Conservation (phyloP, 2,888 invertebrate species). For the Drosophila koepferae region DNA sequence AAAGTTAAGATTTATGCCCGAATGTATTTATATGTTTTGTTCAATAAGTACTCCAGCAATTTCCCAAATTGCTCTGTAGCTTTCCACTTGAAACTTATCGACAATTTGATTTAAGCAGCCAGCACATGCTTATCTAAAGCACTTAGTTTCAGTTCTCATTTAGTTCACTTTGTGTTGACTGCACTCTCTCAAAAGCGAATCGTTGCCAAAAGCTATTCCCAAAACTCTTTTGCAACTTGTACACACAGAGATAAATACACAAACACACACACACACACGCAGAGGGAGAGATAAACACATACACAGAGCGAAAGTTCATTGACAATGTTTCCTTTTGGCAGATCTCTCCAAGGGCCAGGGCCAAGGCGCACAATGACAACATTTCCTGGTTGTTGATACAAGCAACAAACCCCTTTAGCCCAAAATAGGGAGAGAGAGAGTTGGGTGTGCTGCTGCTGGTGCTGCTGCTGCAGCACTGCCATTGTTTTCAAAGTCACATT, state of each 20-base stretch:
- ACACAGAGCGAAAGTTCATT: constrained; percentile 64
- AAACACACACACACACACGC: neutral
- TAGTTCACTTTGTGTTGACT: constrained; percentile 6
- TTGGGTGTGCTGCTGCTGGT: neutral
- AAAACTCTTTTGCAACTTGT: constrained; percentile 31
- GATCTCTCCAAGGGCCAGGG: constrained; percentile 60
- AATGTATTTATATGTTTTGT: neutral
- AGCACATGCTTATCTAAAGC: constrained; percentile 4
- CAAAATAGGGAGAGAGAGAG: neutral
- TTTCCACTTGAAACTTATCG: neutral
- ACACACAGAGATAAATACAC: constrained; percentile 8
- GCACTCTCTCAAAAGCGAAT: constrained; percentile 11
- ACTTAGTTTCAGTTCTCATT: constrained; percentile 3
- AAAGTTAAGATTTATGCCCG: too few relatives aligned
- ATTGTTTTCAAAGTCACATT: constrained; percentile 79
- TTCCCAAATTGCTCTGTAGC: neutral
- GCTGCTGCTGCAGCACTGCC: constrained; percentile 12
- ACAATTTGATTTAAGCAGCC: neutral
- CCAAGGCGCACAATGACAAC: constrained; percentile 56
- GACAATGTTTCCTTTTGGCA: constrained; percentile 63
- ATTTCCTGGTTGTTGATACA: constrained; percentile 65
- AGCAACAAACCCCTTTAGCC: constrained; percentile 16
- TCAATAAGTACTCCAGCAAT: neutral
- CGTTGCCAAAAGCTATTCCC: constrained; percentile 42
- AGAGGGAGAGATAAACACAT: neutral